Conservation (phyloP, 2,113 vertebrate genomes). For the Pao palembangensis region DNA sequence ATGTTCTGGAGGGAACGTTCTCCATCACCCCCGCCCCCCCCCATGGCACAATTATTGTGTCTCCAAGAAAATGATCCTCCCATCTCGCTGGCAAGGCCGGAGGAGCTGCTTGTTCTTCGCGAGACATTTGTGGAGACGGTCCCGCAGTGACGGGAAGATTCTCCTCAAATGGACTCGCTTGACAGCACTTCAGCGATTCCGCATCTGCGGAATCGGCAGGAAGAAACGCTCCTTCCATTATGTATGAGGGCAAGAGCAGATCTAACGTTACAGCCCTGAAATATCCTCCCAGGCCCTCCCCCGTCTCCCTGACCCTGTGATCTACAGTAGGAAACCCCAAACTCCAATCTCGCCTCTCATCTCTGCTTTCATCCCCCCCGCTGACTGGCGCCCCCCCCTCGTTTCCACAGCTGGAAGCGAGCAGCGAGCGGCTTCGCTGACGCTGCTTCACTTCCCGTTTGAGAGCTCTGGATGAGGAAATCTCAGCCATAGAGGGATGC, state of each 20-base stretch:
- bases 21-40: too few species aligned
- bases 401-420: constrained; percentile 39
- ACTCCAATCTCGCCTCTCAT: constrained; percentile 37
- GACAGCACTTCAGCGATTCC: background rate
- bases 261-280: constrained; percentile 27
- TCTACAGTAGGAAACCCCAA: constrained; percentile 50
- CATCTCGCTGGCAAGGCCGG: background rate
- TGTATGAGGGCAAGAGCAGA: constrained; percentile 40
- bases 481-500: too few species aligned
- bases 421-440: constrained; percentile 27
- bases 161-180: background rate
- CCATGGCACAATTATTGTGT: constrained; percentile 19
- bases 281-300: background rate
- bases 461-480: too few species aligned
- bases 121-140: constrained; percentile 8
- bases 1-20: too few species aligned
- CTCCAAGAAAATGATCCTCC: constrained; percentile 25
- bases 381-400: background rate
- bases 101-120: constrained; percentile 6
- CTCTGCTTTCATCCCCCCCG: background rate
- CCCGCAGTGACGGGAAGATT: background rate
- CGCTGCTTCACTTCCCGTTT: background rate
- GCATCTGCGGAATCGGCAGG: constrained; percentile 37
- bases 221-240: constrained; percentile 40
- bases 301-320: constrained; percentile 31